These are phyloP conservation scores for Holotrichia oblita DNA, from an alignment of 1,140 invertebrate genomes.

Conservation along the genomic window DNA sequence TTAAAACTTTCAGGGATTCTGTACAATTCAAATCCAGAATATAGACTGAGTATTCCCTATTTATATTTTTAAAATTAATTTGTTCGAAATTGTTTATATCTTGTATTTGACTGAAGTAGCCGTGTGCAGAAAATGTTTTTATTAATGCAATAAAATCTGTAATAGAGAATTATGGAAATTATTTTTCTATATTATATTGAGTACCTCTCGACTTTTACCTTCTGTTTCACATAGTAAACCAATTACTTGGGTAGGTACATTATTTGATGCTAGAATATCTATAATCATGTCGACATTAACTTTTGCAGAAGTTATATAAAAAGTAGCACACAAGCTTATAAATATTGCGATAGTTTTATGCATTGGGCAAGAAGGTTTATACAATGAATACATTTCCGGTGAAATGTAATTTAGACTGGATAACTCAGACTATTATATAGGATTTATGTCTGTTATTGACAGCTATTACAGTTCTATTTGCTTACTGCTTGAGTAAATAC, in stretches of 20 bases:
- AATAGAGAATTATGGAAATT: not conserved
- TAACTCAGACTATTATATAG: not conserved
- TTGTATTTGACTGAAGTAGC: not conserved
- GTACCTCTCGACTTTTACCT: not conserved
- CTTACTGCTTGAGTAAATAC: not conserved
- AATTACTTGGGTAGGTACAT: not conserved
- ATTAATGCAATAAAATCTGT: constrained; percentile 13
- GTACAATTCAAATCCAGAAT: constrained; percentile 29
- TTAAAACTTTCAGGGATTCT: not conserved
- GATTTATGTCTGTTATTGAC: not conserved
- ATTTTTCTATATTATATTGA: not conserved
- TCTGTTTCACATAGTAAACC: not conserved
- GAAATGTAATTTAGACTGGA: not conserved
- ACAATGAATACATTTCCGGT: not conserved
- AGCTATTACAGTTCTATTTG: not conserved
- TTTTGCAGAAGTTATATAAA: not conserved
- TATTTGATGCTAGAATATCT: not conserved
- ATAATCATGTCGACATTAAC: not conserved
- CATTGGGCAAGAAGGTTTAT: not conserved
- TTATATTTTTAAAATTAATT: not conserved
- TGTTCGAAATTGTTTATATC: not conserved
- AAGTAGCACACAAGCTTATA: not conserved
- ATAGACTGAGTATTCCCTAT: not conserved
- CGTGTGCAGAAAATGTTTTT: not conserved
- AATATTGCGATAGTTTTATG: not conserved